Evolutionary conservation across 2,888 invertebrate genomes (phyloP).

Genomic region (Sacculina carcini): DNA sequence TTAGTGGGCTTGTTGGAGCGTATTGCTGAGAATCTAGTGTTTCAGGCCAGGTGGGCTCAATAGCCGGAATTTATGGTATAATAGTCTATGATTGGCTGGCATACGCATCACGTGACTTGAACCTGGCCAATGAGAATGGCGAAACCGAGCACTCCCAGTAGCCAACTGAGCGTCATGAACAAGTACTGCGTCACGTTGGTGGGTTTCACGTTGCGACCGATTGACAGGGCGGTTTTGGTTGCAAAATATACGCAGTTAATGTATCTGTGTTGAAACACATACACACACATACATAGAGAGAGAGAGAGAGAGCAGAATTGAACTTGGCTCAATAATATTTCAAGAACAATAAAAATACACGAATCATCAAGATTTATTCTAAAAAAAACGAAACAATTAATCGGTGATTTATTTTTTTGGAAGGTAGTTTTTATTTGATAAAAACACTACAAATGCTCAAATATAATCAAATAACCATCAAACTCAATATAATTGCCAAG

Average conservation of each 20-base stretch:
- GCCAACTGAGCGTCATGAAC: constrained; percentile 79
- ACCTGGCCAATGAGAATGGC: constrained; percentile 65
- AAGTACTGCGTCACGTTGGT: constrained; percentile 55
- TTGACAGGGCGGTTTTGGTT: constrained; percentile 79
- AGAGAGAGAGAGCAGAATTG: neutral
- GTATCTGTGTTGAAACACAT: constrained; percentile 30
- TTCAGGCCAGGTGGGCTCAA: neutral
- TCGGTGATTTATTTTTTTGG: too few species aligned
- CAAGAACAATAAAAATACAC: neutral
- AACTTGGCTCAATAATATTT: neutral
- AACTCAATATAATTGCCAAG: too few species aligned
- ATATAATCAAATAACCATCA: too few species aligned
- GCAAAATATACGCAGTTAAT: constrained; percentile 84
- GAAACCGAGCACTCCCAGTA: constrained; percentile 84
- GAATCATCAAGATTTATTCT: neutral
- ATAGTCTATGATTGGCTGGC: neutral
- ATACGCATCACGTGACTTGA: neutral
- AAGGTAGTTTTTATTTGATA: too few species aligned
- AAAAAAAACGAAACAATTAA: neutral
- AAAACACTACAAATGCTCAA: too few species aligned
- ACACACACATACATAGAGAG: too few species aligned
- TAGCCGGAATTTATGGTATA: neutral
- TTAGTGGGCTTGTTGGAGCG: too few species aligned
- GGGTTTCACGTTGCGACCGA: constrained; percentile 76
- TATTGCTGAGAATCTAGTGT: neutral